A percentile compares a stretch with the other conserved stretches of the same genome.
phyloP scores from a whole-genome alignment of 2,797 vertebrate species.

The Chelidonichthys spinosus region DNA sequence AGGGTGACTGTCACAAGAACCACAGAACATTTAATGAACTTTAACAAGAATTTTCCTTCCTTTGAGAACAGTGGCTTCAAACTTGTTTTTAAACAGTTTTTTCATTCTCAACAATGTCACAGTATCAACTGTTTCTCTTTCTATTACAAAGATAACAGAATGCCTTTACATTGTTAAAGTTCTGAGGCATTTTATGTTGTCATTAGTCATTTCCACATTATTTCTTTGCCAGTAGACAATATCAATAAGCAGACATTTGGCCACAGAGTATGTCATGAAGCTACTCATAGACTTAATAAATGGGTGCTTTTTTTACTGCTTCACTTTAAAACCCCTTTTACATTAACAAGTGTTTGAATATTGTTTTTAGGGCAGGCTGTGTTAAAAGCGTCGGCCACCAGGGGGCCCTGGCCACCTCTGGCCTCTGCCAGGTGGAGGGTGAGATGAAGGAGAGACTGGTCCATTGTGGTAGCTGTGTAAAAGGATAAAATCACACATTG shows the following conservation, averaged over 20 bases:
- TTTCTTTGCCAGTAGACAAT: conserved; percentile 61
- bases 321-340: conserved; percentile 60
- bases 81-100: conserved; percentile 39
- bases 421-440: conserved; percentile 86
- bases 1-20: conserved; percentile 74
- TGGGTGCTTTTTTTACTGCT: conserved; percentile 52
- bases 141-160: conserved; percentile 54
- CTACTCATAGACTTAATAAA: conserved; percentile 55
- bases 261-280: conserved; percentile 63
- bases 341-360: conserved; percentile 54
- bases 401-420: conserved; percentile 88
- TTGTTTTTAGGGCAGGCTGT: conserved; percentile 79
- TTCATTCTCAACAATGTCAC: conserved; percentile 47
- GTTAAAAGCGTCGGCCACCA: conserved; percentile 88
- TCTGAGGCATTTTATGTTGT: conserved; percentile 53
- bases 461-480: conserved; percentile 90
- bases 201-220: conserved; percentile 61
- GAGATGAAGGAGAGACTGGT: conserved; percentile 86
- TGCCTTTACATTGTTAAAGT: conserved; percentile 57
- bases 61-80: conserved; percentile 42
- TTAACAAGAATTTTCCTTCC: conserved; percentile 34
- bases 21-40: conserved; percentile 69
- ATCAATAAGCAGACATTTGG: conserved; percentile 68
- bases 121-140: conserved; percentile 59
- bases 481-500: conserved; percentile 89